Evolutionary conservation across 2,888 invertebrate species (phyloP).

Genomic region (Nemotelus pantherinus): DNA sequence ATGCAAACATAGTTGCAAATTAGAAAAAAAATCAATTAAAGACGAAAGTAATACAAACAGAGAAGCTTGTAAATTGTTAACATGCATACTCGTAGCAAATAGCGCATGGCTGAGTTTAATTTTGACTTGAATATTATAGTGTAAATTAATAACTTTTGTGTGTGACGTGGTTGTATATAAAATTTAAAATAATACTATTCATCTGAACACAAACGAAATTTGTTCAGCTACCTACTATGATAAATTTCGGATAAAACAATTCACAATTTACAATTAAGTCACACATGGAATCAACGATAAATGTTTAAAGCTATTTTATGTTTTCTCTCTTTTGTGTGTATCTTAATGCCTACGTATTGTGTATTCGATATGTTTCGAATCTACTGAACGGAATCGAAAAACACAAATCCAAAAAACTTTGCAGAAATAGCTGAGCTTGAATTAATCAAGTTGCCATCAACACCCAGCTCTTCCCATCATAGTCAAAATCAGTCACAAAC

Average conservation of each 20-base stretch:
- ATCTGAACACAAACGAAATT: too few relatives aligned
- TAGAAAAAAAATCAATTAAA: background rate
- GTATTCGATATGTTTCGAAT: slow-evolving; percentile 15
- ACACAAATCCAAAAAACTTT: slow-evolving; percentile 44
- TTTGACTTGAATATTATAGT: background rate
- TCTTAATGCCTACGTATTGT: background rate
- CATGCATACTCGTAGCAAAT: slow-evolving; percentile 2
- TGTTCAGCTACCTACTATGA: too few relatives aligned
- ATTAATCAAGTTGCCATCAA: slow-evolving; percentile 52
- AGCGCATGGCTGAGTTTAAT: slow-evolving; percentile 36
- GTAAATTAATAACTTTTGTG: background rate
- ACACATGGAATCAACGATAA: background rate
- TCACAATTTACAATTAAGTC: background rate
- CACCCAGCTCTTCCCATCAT: slow-evolving; percentile 45
- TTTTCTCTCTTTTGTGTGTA: slow-evolving; percentile 28
- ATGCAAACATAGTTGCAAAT: background rate
- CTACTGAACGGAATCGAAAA: slow-evolving; percentile 21
- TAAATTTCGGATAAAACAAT: background rate
- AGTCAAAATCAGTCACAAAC: slow-evolving; percentile 50
- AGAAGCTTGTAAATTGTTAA: slow-evolving; percentile 19
- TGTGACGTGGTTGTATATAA: background rate
- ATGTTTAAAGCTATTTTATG: slow-evolving; percentile 9
- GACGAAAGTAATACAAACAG: background rate
- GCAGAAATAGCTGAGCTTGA: slow-evolving; percentile 54
- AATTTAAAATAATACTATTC: too few relatives aligned